Evolutionary conservation across 2,113 vertebrate genomes (phyloP).

Genomic region (Melospiza melodia): DNA sequence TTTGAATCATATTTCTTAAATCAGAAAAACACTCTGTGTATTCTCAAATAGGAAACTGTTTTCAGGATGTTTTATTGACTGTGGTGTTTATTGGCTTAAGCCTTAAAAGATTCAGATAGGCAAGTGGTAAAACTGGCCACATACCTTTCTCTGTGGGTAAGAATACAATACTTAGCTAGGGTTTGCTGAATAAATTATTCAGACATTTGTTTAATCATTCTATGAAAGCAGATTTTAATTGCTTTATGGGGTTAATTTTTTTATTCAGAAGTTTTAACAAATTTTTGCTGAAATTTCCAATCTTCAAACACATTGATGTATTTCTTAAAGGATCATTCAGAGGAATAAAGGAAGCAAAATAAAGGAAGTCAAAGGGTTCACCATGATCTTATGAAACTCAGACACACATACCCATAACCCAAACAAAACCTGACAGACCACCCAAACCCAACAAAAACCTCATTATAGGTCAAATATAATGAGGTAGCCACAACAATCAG

Average conservation of each 20-base stretch:
- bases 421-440: neutral
- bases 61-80: neutral
- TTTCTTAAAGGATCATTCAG: neutral
- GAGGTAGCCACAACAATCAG: neutral
- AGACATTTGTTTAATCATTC: neutral
- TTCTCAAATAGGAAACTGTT: neutral
- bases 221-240: neutral
- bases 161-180: neutral
- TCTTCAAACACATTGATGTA: neutral
- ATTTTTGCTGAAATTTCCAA: neutral
- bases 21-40: neutral
- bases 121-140: neutral
- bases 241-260: neutral
- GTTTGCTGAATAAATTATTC: neutral
- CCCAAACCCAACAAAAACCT: fast-evolving
- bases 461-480: neutral
- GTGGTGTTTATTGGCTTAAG: neutral
- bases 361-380: neutral
- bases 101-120: neutral
- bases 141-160: neutral
- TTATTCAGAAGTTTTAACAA: neutral
- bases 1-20: neutral
- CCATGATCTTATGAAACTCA: neutral
- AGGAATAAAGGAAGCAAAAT: neutral
- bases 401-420: fast-evolving